These are phyloP conservation scores for Papilio aristodemus DNA, from an alignment of 1,140 invertebrate species.

Conservation along the genomic window DNA sequence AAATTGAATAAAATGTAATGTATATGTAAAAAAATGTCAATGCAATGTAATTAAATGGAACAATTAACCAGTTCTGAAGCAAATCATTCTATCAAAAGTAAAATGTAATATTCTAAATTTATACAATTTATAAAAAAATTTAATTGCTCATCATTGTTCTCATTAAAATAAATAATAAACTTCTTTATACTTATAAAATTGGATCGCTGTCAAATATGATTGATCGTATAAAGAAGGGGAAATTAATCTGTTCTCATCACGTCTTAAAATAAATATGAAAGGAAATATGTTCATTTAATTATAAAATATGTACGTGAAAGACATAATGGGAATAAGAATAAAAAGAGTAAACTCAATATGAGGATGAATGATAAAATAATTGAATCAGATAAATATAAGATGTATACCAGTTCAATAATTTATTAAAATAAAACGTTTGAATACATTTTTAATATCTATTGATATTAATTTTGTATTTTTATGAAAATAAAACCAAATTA, in stretches of 20 bases:
- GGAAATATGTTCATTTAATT: not conserved
- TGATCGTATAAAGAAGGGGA: constrained; percentile 14
- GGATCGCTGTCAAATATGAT: not conserved
- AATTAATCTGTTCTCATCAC: not conserved
- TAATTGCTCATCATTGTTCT: no score
- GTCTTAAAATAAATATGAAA: not conserved
- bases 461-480: not conserved
- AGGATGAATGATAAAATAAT: no score
- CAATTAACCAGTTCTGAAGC: no score
- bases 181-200: not conserved
- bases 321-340: not conserved
- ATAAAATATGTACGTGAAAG: not conserved
- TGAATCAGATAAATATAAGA: no score
- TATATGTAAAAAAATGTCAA: no score
- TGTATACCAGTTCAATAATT: no score
- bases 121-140: no score
- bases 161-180: not conserved
- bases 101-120: no score
- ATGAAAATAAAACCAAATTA: constrained; percentile 10
- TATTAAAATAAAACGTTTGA: not conserved
- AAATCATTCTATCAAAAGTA: no score
- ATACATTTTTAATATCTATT: constrained; percentile 10
- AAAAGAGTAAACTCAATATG: no score
- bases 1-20: no score
- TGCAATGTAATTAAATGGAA: no score